A percentile compares a stretch with the other conserved stretches of the same genome.
phyloP scores from a whole-genome alignment of 2,797 vertebrate genomes.

The Acanthopagrus latus region DNA sequence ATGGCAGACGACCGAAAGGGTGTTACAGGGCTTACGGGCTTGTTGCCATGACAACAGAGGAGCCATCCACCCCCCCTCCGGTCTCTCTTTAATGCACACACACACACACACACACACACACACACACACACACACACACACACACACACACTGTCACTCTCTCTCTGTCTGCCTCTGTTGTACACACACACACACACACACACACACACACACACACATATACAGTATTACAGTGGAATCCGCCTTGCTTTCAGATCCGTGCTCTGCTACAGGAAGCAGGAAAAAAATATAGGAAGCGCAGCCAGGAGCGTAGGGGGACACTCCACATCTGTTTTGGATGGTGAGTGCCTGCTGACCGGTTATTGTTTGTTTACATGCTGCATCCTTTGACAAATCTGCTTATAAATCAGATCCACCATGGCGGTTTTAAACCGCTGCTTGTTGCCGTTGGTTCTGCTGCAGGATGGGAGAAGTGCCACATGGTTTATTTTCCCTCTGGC shows the following conservation, averaged over 20 bases:
- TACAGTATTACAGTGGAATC: slow-evolving; percentile 74
- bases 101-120: slow-evolving; percentile 50
- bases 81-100: slow-evolving; percentile 60
- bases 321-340: slow-evolving; percentile 84
- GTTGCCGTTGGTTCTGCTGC: slow-evolving; percentile 17
- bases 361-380: slow-evolving; percentile 90
- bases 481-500: slow-evolving; percentile 33
- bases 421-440: not conserved
- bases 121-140: slow-evolving; percentile 47
- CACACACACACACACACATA: slow-evolving; percentile 35
- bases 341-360: slow-evolving; percentile 87
- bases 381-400: slow-evolving; percentile 74
- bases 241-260: slow-evolving; percentile 64
- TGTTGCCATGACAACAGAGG: slow-evolving; percentile 97
- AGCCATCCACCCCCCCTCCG: slow-evolving; percentile 52
- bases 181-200: slow-evolving; percentile 47
- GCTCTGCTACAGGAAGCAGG: slow-evolving; percentile 63
- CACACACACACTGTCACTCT: slow-evolving; percentile 44
- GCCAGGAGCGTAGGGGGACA: slow-evolving; percentile 53
- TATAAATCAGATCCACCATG: slow-evolving; percentile 14
- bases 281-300: slow-evolving; percentile 47
- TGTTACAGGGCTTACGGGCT: slow-evolving; percentile 83
- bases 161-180: slow-evolving; percentile 52
- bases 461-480: slow-evolving; percentile 28
- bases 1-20: slow-evolving; percentile 82